Evolutionary conservation across 2,797 vertebrate genomes (phyloP), one percentile per base, ranked within the genome.

Genomic region (Poecilia picta): DNA sequence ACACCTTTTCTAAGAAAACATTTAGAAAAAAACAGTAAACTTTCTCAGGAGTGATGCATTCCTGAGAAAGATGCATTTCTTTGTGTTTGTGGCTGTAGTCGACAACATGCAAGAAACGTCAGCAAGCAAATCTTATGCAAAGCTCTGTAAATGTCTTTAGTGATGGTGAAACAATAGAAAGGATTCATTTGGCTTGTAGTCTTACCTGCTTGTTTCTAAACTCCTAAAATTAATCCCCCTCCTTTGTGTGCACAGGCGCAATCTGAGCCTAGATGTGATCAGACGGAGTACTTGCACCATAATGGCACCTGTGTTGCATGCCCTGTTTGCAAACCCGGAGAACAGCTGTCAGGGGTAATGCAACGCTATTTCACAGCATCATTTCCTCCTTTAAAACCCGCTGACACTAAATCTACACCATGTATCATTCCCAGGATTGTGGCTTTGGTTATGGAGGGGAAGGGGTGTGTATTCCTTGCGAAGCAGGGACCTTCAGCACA

Each of bases 331-430:
- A 84, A 83, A 0, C 89, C 92, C 0, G 93, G 92, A 72, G 79
- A 93, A 28, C 90, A 93, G 81, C 90, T 94, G 55, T 91, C 92
- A 59, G 89, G 89, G 91, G 93, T 93, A 89, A 75, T 23, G 0
- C 36, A 75, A 62, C 15, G 18, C 31, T 25, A 20, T 55, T 74
- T 47, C 7, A 2, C 28, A 45, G n/a, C n/a, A 5, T 47, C 0
- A 7, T 53, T 47, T 46, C 11, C n/a, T 16, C 8, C 6, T 18
- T 53, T 49, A 28, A 31, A 31, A n/a, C 31, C 20, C 39, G 3
- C 16, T 20, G 16, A 12, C 8, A 36, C 33, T 36, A 16, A 49
- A 41, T 28, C 25, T 43, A 59, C 31, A 3, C 41, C 3, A 3
- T 57, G 25, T n/a, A 12, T 45, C 15, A 1, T 74, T 72, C 18